phyloP scores from a whole-genome alignment of 2,888 invertebrate genomes.

The Strigamia maritima region DNA sequence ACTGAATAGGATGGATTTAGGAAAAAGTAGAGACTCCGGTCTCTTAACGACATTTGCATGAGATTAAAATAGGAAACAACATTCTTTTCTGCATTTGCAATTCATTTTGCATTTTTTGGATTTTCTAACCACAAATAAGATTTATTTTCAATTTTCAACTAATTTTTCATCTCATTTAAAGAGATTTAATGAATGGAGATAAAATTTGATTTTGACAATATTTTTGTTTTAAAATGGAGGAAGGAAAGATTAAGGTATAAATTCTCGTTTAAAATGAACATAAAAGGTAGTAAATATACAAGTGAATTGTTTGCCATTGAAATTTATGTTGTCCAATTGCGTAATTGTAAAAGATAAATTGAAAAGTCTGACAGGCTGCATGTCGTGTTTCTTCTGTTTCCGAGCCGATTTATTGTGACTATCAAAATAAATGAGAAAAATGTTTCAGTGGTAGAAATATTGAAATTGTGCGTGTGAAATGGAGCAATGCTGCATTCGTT shows the following conservation, averaged over 20 bases:
- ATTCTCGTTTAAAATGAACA: neutral
- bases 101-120: neutral
- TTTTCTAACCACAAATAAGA: neutral
- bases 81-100: neutral
- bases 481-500: neutral
- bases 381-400: neutral
- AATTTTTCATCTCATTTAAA: neutral
- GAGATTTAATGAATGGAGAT: neutral
- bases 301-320: neutral
- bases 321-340: neutral
- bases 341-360: slow-evolving; percentile 22
- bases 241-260: neutral
- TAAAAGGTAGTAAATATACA: neutral
- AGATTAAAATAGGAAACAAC: neutral
- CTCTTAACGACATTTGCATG: slow-evolving; percentile 1
- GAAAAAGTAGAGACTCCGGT: neutral
- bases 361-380: neutral
- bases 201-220: neutral
- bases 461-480: neutral
- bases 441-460: neutral
- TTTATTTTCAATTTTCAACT: slow-evolving; percentile 7
- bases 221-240: too few relatives aligned
- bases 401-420: neutral
- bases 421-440: neutral
- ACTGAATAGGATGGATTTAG: neutral